Conservation (phyloP, 2,113 vertebrate species). For the Mirza zaza region DNA sequence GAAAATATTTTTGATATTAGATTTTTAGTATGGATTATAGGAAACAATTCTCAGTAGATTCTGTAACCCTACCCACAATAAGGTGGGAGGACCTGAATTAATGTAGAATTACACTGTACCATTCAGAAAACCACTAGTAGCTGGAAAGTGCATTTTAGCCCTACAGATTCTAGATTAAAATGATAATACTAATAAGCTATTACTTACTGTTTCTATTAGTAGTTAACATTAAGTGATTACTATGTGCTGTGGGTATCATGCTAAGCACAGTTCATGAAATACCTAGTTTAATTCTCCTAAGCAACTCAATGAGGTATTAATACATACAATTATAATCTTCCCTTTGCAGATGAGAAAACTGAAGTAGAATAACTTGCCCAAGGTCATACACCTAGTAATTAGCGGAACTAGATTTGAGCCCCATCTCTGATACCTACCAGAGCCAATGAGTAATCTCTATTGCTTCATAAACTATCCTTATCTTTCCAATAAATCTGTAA, state of each 20-base stretch:
- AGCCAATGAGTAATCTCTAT: not conserved
- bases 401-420: not conserved
- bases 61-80: not conserved
- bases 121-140: constrained; percentile 21
- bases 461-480: not conserved
- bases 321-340: constrained; percentile 12
- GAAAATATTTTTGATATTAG: not conserved
- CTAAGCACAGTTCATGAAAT: constrained; percentile 46
- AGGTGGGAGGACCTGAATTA: constrained; percentile 4
- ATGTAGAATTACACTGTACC: not conserved
- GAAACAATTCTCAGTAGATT: constrained; percentile 24
- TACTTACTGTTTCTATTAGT: constrained; percentile 47
- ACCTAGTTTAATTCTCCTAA: constrained; percentile 65
- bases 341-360: constrained; percentile 36
- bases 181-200: constrained; percentile 48
- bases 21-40: constrained; percentile 33
- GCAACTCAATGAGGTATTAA: not conserved
- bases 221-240: constrained; percentile 55
- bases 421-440: not conserved
- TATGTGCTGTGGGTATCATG: constrained; percentile 12
- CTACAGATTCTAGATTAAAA: constrained; percentile 55
- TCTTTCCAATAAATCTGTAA: constrained; percentile 15
- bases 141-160: constrained; percentile 30
- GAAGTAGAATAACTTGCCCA: constrained; percentile 9
- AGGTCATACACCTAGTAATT: not conserved